Evolutionary conservation across 2,797 vertebrate species (phyloP).

Genomic region (Hybognathus amarus): DNA sequence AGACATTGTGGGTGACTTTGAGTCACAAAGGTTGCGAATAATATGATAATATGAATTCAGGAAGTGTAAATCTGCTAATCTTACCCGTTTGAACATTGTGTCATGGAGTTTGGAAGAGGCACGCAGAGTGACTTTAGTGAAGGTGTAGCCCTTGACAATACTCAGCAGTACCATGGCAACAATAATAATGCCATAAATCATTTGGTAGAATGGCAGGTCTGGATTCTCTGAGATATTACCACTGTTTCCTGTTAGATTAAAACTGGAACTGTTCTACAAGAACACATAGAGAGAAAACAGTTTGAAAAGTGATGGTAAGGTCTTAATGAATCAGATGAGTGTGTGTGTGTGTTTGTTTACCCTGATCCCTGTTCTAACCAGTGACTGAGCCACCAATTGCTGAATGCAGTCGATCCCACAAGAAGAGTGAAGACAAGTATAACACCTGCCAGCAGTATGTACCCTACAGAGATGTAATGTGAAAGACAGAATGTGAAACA

Average conservation of each 20-base stretch:
- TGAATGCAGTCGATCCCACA: slow-evolving; percentile 76
- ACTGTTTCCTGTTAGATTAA: neutral
- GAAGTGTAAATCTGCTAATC: neutral
- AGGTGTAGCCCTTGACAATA: slow-evolving; percentile 72
- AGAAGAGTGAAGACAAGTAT: slow-evolving; percentile 72
- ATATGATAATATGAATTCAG: neutral
- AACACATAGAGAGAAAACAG: neutral
- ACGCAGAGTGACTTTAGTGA: slow-evolving; percentile 74
- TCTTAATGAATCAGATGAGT: neutral
- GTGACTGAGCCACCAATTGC: slow-evolving; percentile 83
- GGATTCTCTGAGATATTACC: slow-evolving; percentile 70
- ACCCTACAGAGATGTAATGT: slow-evolving; percentile 70
- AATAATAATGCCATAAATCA: slow-evolving; percentile 69
- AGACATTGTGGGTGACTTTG: neutral
- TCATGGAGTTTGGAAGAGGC: slow-evolving; percentile 77
- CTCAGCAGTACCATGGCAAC: slow-evolving; percentile 66
- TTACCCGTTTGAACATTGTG: slow-evolving; percentile 79
- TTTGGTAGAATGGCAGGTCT: slow-evolving; percentile 71
- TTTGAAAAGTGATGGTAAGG: neutral
- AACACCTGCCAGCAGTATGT: slow-evolving; percentile 67
- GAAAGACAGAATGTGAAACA: neutral
- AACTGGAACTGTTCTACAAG: slow-evolving; percentile 24
- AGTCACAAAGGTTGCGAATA: neutral
- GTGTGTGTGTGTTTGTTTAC: slow-evolving; percentile 66
- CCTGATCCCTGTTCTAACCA: slow-evolving; percentile 79